Evolutionary conservation across 2,888 invertebrate genomes (phyloP).

Genomic region (Drosophila quinaria): DNA sequence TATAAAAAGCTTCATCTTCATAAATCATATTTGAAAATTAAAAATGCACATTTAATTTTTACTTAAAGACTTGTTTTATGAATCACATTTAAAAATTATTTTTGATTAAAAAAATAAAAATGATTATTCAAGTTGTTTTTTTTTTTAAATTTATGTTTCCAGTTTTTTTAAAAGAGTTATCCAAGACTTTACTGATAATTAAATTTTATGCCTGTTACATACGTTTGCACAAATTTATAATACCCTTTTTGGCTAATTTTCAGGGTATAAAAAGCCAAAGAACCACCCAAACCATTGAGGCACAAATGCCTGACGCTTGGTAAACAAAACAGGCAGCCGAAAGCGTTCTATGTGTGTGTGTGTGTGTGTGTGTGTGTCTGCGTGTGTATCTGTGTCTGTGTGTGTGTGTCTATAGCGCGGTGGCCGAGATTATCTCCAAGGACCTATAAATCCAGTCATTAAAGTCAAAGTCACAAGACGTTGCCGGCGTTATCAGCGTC

Average conservation of each 20-base stretch:
- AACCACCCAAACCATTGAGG: conserved; percentile 9
- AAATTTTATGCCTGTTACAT: not conserved
- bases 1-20: no score
- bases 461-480: conserved; percentile 86
- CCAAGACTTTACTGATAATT: no score
- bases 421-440: conserved; percentile 85
- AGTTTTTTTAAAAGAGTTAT: no score
- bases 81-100: no score
- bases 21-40: no score
- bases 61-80: no score
- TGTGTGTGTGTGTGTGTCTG: conserved; percentile 24
- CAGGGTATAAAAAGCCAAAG: conserved; percentile 26
- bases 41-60: no score
- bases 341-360: conserved; percentile 21
- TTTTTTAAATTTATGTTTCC: no score
- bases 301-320: conserved; percentile 42
- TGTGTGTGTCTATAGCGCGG: conserved; percentile 32
- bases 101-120: no score
- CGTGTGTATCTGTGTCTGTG: conserved; percentile 26
- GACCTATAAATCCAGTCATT: conserved; percentile 86
- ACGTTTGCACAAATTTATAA: not conserved
- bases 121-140: no score
- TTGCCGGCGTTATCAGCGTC: conserved; percentile 72
- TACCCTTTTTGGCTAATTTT: not conserved
- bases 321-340: conserved; percentile 79